Evolutionary conservation across 2,113 vertebrate species (phyloP).

Genomic region (Pheucticus melanocephalus): DNA sequence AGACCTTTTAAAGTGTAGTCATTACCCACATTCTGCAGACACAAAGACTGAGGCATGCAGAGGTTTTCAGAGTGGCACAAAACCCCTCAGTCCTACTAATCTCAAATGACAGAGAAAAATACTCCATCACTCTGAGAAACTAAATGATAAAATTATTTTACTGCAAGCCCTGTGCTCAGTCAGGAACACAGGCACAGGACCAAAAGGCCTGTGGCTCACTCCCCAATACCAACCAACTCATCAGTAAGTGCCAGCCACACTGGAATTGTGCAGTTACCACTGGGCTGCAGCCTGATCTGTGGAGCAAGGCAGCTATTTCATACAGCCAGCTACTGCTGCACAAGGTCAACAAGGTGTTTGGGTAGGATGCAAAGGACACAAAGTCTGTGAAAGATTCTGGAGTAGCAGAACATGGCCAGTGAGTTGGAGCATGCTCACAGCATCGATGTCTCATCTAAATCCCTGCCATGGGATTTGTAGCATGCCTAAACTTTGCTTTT

Average conservation of each 20-base stretch:
- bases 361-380: neutral
- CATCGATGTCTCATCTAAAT: neutral
- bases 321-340: neutral
- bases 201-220: neutral
- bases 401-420: neutral
- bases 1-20: neutral
- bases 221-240: neutral
- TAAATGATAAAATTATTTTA: neutral
- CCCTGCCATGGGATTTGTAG: neutral
- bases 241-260: neutral
- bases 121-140: neutral
- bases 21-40: neutral
- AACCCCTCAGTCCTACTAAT: neutral
- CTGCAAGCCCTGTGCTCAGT: neutral
- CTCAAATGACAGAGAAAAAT: neutral
- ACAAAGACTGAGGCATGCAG: fast-evolving
- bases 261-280: neutral
- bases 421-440: neutral
- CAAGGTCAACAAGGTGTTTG: neutral
- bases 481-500: neutral
- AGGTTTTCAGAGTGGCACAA: neutral
- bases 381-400: neutral
- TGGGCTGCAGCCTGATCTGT: neutral
- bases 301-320: neutral
- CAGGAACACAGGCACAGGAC: neutral